Evolutionary conservation across 2,113 vertebrate genomes (phyloP).

Genomic region (human (Homo sapiens)): DNA sequence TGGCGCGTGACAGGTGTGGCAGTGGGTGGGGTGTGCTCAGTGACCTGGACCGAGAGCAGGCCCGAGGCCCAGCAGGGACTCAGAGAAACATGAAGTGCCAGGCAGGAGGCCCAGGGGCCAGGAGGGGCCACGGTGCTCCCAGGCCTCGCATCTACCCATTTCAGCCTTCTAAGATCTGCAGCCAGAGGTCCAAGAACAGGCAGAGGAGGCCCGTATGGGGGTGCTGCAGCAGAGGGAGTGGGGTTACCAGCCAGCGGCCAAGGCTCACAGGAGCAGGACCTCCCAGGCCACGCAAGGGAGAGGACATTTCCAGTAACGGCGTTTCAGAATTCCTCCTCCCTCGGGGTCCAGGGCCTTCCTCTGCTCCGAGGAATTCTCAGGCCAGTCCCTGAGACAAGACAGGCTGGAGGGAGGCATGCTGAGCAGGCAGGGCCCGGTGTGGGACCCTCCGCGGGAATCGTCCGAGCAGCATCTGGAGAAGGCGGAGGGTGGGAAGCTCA

Average conservation of each 20-base stretch:
- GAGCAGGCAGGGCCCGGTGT: fast-evolving
- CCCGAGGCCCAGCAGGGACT: neutral
- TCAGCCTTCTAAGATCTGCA: fast-evolving
- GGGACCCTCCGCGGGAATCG: too few relatives aligned
- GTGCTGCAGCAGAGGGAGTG: too few relatives aligned
- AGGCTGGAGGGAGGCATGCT: fast-evolving
- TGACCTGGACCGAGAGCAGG: fast-evolving
- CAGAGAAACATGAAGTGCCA: fast-evolving
- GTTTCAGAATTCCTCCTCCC: neutral
- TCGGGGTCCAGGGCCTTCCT: neutral
- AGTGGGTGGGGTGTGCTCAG: fast-evolving
- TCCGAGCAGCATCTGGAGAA: fast-evolving
- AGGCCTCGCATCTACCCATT: fast-evolving
- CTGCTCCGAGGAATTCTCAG: neutral
- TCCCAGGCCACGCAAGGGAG: fast-evolving
- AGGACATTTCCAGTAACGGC: fast-evolving
- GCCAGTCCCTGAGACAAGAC: neutral
- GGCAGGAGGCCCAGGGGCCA: fast-evolving
- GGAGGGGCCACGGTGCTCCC: fast-evolving
- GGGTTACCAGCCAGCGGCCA: fast-evolving
- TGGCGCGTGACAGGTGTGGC: fast-evolving
- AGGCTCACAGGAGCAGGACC: neutral
- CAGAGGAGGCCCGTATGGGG: fast-evolving
- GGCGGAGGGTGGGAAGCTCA: neutral
- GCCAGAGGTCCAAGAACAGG: neutral